phyloP scores from a whole-genome alignment of 2,888 invertebrate species.

The Halocaridina rubra region DNA sequence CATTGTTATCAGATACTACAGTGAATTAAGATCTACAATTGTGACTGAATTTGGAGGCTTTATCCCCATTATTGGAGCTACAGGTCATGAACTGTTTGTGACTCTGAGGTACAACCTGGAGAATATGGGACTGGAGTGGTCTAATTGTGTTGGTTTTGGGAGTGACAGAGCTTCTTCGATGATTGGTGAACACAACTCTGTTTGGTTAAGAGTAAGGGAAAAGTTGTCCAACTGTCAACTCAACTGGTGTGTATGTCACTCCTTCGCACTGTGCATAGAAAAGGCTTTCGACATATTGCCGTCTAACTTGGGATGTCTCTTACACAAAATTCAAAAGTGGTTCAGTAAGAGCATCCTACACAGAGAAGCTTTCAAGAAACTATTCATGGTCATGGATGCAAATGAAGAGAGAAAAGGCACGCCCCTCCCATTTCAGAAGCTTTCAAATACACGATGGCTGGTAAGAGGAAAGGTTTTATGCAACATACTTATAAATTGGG shows the following conservation, averaged over 20 bases:
- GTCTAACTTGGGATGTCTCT: not conserved
- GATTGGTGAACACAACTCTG: not conserved
- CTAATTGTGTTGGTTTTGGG: constrained; percentile 11
- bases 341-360: constrained; percentile 15
- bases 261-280: not conserved
- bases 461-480: constrained; percentile 21
- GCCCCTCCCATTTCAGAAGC: constrained; percentile 13
- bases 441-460: constrained; percentile 22
- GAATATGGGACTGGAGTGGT: constrained; percentile 2
- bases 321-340: not conserved
- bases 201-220: not conserved
- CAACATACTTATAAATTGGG: constrained; percentile 18
- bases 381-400: constrained; percentile 4
- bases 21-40: constrained; percentile 12
- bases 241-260: not conserved
- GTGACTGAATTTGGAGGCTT: not conserved
- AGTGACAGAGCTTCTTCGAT: constrained; percentile 7
- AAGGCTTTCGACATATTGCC: not conserved
- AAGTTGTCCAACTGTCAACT: not conserved
- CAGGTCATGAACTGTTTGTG: constrained; percentile 20
- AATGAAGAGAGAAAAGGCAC: constrained; percentile 18
- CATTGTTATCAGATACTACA: constrained; percentile 15
- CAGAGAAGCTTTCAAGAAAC: constrained; percentile 8
- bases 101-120: not conserved
- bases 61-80: constrained; percentile 19